A percentile compares a stretch with the other conserved stretches of the same genome.
These are phyloP conservation scores for Parnassius smintheus DNA, from an alignment of 2,888 invertebrate genomes.

Conservation along the genomic window DNA sequence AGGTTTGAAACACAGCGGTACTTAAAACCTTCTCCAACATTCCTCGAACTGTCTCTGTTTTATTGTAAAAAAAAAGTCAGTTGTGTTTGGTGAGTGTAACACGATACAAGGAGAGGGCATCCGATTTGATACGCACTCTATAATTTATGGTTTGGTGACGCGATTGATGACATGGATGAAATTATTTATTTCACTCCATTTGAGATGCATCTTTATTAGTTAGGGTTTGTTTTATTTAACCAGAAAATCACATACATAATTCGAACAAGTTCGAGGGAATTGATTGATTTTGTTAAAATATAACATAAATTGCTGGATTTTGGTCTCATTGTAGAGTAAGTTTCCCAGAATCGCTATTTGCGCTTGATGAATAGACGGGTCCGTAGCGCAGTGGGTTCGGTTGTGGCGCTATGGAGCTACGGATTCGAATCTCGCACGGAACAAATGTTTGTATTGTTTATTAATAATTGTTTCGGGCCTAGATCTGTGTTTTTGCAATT, in stretches of 20 bases:
- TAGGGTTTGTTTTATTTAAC: slow-evolving; percentile 26
- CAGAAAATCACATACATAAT: not conserved
- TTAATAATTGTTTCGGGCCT: too few species aligned
- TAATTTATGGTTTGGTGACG: slow-evolving; percentile 66
- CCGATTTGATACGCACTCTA: slow-evolving; percentile 46
- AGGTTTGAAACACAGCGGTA: slow-evolving; percentile 6
- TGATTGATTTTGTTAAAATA: too few species aligned
- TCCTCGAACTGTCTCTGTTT: slow-evolving; percentile 28
- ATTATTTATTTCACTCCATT: slow-evolving; percentile 62
- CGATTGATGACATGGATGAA: slow-evolving; percentile 70
- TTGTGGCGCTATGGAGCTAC: too few species aligned
- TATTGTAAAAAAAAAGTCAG: slow-evolving; percentile 47
- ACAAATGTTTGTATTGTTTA: too few species aligned
- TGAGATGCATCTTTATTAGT: slow-evolving; percentile 53
- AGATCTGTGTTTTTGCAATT: too few species aligned
- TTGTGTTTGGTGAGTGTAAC: slow-evolving; percentile 45
- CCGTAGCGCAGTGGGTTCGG: too few species aligned
- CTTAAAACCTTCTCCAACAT: slow-evolving; percentile 22
- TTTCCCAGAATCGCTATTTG: too few species aligned
- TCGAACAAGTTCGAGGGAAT: not conserved
- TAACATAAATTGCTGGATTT: too few species aligned
- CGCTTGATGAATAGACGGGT: too few species aligned
- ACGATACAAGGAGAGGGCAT: slow-evolving; percentile 34
- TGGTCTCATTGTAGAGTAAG: too few species aligned
- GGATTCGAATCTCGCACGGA: too few species aligned